phyloP scores from a whole-genome alignment of 2,113 vertebrate species.

The Alouatta palliata region DNA sequence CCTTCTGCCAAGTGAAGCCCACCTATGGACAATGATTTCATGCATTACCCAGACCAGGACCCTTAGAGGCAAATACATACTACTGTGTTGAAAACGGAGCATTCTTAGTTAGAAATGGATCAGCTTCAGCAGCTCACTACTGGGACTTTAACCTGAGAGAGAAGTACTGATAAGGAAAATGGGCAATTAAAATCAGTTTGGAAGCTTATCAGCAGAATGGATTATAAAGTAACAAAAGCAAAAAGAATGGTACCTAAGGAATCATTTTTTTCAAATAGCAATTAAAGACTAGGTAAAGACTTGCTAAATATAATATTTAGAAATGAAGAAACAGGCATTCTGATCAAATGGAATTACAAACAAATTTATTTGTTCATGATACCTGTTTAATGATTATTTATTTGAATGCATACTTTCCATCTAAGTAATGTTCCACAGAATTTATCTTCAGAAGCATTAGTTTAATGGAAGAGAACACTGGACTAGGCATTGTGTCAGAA shows the following conservation, averaged over 20 bases:
- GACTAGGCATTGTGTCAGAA: background rate
- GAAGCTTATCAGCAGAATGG: conserved; percentile 5
- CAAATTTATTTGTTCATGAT: background rate
- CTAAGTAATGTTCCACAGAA: background rate
- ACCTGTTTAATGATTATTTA: background rate
- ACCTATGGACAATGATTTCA: conserved; percentile 35
- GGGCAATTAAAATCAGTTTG: conserved; percentile 39
- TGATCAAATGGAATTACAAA: background rate
- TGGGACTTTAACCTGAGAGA: conserved; percentile 52
- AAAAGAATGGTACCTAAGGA: conserved; percentile 3
- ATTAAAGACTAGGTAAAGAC: background rate
- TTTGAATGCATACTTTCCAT: background rate
- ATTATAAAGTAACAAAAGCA: conserved; percentile 24
- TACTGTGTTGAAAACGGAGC: conserved; percentile 51
- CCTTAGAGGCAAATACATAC: conserved; percentile 68
- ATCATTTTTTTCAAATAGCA: background rate
- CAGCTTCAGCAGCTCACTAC: conserved; percentile 34
- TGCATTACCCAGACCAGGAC: conserved; percentile 31
- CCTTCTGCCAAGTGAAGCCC: background rate
- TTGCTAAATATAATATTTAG: background rate
- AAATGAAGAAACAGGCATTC: background rate
- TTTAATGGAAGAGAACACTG: background rate
- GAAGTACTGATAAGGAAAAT: background rate
- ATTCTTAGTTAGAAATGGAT: conserved; percentile 63
- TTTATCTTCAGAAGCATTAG: background rate